phyloP scores from a whole-genome alignment of 2,113 vertebrate species.

The Peromyscus californicus region DNA sequence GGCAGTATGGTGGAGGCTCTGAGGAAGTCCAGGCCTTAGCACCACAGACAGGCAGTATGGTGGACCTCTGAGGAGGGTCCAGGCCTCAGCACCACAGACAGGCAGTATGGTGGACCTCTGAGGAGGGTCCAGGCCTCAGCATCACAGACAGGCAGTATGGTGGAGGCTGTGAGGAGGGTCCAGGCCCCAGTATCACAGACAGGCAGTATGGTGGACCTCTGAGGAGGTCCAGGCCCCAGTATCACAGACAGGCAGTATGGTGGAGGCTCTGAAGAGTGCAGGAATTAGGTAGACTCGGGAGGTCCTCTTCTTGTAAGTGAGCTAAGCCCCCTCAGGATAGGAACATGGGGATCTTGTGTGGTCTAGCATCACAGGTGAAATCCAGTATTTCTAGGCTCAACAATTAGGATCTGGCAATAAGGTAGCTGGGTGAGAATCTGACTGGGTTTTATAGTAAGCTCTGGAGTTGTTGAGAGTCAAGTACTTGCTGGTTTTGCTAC shows the following conservation, averaged over 20 bases:
- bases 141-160: background rate
- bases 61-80: background rate
- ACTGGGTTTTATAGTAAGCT: background rate
- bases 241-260: no score
- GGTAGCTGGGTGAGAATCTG: background rate
- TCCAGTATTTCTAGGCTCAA: background rate
- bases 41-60: no score
- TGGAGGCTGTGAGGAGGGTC: background rate
- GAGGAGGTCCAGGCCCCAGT: background rate
- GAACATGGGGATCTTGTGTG: background rate
- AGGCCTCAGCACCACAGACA: background rate
- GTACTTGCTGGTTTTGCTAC: background rate
- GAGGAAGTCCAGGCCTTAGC: background rate
- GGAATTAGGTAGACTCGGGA: background rate
- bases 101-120: background rate
- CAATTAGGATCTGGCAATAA: background rate
- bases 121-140: background rate
- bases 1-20: no score
- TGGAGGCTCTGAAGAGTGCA: background rate
- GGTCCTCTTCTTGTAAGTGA: background rate
- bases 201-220: background rate
- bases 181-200: no score
- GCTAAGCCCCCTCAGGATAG: background rate
- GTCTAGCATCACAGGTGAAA: background rate
- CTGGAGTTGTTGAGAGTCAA: background rate